Conservation (phyloP, 2,888 invertebrate genomes). For the Apodemia zela region DNA sequence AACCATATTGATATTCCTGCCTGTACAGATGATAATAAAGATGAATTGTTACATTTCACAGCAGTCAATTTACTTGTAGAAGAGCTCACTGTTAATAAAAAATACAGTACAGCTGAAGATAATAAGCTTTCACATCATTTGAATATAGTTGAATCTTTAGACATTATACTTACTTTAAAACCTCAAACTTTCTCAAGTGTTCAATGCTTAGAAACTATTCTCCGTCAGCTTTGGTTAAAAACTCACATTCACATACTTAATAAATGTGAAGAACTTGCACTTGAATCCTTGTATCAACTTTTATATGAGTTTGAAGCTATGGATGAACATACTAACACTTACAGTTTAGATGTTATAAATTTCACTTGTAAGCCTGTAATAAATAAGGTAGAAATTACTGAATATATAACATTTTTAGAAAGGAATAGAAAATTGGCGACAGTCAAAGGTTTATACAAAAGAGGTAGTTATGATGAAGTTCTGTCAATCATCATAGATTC, state of each 20-base stretch:
- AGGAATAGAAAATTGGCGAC: conserved; percentile 81
- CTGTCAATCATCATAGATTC: conserved; percentile 84
- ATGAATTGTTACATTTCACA: conserved; percentile 56
- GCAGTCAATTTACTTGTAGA: conserved; percentile 61
- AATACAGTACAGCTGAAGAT: conserved; percentile 47
- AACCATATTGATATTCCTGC: conserved; percentile 66
- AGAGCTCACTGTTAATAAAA: conserved; percentile 63
- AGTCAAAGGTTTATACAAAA: conserved; percentile 84
- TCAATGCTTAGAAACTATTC: conserved; percentile 55
- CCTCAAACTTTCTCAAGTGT: conserved; percentile 56
- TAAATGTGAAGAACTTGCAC: conserved; percentile 60
- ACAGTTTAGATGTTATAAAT: conserved; percentile 53
- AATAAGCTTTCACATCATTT: conserved; percentile 45
- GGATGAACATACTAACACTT: conserved; percentile 57
- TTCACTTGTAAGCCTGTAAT: conserved; percentile 63
- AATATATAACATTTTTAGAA: conserved; percentile 63
- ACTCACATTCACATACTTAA: conserved; percentile 63
- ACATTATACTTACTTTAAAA: conserved; percentile 54
- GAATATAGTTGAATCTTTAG: conserved; percentile 58
- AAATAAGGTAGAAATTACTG: conserved; percentile 53
- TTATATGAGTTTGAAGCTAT: conserved; percentile 67
- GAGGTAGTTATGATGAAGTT: conserved; percentile 83
- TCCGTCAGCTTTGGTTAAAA: conserved; percentile 68
- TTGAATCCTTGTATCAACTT: conserved; percentile 67
- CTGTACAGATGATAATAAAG: conserved; percentile 53